These are phyloP conservation scores for Cylas formicarius DNA, from an alignment of 1,140 invertebrate genomes.

Conservation along the genomic window DNA sequence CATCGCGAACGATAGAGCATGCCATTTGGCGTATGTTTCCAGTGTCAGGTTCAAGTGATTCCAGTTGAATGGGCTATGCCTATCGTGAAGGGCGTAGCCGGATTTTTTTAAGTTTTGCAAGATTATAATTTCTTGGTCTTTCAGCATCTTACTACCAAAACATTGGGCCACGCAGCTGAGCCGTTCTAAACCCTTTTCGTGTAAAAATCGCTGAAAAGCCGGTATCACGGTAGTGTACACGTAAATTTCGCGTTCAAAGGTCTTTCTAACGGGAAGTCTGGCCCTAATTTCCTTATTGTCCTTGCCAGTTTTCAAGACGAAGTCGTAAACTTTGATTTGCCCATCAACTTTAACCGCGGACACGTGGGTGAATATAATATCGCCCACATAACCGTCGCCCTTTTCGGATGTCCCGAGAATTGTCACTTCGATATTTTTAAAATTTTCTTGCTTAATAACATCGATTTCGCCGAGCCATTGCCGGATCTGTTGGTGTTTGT, in stretches of 20 bases:
- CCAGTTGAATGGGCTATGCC: conserved; percentile 38
- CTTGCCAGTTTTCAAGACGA: conserved; percentile 30
- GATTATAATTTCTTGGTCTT: conserved; percentile 44
- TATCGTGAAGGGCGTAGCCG: conserved; percentile 43
- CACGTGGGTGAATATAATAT: conserved; percentile 28
- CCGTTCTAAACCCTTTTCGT: conserved; percentile 11
- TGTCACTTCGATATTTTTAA: too few relatives aligned
- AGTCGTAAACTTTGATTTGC: conserved; percentile 18
- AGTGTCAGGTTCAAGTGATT: conserved; percentile 42
- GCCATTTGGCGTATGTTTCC: conserved; percentile 46
- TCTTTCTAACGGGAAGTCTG: conserved; percentile 19
- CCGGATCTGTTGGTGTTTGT: background rate
- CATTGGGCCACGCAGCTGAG: conserved; percentile 36
- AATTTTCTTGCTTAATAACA: too few relatives aligned
- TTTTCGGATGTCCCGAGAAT: conserved; percentile 21
- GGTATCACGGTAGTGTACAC: conserved; percentile 30
- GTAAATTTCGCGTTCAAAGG: conserved; percentile 26
- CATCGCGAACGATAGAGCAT: conserved; percentile 46
- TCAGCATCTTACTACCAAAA: conserved; percentile 37
- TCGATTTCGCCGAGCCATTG: background rate
- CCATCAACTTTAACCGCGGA: conserved; percentile 6
- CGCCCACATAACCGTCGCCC: conserved; percentile 32
- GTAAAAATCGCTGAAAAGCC: conserved; percentile 18
- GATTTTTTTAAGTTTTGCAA: conserved; percentile 46
- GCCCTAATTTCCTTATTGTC: conserved; percentile 21